phyloP scores from a whole-genome alignment of 2,888 invertebrate species.

The Hofmannophila pseudospretella region DNA sequence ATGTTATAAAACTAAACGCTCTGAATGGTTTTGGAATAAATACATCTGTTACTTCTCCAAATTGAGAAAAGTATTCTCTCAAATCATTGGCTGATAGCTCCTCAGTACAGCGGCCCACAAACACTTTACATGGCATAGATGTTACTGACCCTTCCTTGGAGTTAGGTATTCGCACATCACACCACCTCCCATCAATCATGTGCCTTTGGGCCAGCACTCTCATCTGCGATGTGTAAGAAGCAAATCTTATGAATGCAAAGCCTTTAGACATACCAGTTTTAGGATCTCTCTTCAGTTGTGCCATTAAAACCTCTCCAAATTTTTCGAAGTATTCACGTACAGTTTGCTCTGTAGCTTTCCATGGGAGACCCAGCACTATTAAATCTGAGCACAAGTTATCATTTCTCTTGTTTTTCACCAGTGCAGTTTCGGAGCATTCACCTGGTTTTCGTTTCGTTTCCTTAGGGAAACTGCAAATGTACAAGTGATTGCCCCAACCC shows the following conservation, averaged over 20 bases:
- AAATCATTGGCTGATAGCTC: conserved; percentile 88
- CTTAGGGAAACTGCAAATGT: conserved; percentile 90
- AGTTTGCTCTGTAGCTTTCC: conserved; percentile 98
- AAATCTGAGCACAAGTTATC: conserved; percentile 97
- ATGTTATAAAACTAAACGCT: conserved; percentile 90
- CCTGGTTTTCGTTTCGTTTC: conserved; percentile 97
- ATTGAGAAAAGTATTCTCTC: conserved; percentile 87
- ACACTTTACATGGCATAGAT: conserved; percentile 88
- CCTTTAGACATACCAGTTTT: conserved; percentile 97
- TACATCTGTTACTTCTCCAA: conserved; percentile 91
- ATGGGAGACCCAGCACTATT: conserved; percentile 98
- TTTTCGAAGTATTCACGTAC: conserved; percentile 97
- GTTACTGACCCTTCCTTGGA: conserved; percentile 88
- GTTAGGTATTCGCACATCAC: conserved; percentile 99
- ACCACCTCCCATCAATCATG: conserved; percentile 98
- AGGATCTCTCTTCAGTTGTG: conserved; percentile 96
- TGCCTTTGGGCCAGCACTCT: conserved; percentile 95
- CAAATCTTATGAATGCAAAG: conserved; percentile 98
- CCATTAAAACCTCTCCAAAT: conserved; percentile 98
- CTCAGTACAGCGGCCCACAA: conserved; percentile 91
- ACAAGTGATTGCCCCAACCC: conserved; percentile 91
- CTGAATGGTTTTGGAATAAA: conserved; percentile 93
- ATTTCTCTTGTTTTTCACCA: conserved; percentile 94
- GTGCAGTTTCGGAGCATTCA: conserved; percentile 89
- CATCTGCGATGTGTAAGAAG: conserved; percentile 95